Conservation (phyloP, 37 sponge, comb jelly and placozoan genomes). For the Eunapius fragilis region DNA sequence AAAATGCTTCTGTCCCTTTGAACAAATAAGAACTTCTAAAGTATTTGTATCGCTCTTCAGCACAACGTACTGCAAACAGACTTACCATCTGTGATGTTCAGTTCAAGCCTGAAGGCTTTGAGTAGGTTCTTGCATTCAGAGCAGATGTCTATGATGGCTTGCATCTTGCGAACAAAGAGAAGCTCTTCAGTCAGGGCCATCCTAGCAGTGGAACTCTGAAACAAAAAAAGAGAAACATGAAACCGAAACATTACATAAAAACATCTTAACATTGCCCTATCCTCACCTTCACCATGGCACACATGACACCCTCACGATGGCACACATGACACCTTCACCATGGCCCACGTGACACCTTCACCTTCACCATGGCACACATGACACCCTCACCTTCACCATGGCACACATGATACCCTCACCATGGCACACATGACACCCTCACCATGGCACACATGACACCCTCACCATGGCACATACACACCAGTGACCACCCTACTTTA, state of each 20-base stretch:
- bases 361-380: too few species aligned
- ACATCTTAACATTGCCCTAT: background rate
- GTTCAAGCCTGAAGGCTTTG: slow-evolving; percentile 63
- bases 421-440: too few species aligned
- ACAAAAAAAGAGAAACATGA: background rate
- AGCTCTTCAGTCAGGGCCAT: slow-evolving; percentile 67
- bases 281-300: too few species aligned
- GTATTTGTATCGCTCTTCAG: too few species aligned
- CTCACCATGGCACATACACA: background rate
- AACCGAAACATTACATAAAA: background rate
- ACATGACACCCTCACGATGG: background rate
- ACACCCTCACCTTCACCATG: too few species aligned
- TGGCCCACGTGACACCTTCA: too few species aligned
- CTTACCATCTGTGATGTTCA: slow-evolving; percentile 36
- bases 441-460: too few species aligned
- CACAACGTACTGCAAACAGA: background rate
- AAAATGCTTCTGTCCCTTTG: too few species aligned
- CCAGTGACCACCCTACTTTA: background rate
- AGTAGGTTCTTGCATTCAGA: slow-evolving; percentile 56
- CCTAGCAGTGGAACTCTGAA: slow-evolving; percentile 54
- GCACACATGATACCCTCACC: too few species aligned
- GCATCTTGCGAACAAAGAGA: slow-evolving; percentile 72
- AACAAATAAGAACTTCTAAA: too few species aligned
- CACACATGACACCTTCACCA: background rate
- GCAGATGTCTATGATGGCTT: slow-evolving; percentile 76